These are phyloP conservation scores for Sesamia inferens DNA, from an alignment of 2,888 invertebrate species.

Conservation along the genomic window DNA sequence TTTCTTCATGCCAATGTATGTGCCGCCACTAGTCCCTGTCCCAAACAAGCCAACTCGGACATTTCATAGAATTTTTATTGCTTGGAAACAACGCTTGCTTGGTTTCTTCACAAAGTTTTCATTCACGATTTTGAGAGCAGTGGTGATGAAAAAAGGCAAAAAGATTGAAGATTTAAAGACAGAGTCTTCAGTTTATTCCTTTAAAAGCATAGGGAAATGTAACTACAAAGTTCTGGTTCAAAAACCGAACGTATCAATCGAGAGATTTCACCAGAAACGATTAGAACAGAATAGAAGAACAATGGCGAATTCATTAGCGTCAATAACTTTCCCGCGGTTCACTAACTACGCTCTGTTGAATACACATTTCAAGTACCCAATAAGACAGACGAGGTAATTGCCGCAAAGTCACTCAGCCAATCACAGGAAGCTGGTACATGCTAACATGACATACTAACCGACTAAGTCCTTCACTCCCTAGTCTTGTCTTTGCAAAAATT, in stretches of 20 bases:
- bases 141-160: too few species aligned
- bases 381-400: constrained; percentile 73
- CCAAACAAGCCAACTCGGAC: too few species aligned
- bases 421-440: constrained; percentile 65
- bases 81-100: too few species aligned
- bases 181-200: background rate
- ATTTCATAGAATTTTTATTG: too few species aligned
- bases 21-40: too few species aligned
- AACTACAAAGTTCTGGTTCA: constrained; percentile 20
- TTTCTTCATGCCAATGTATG: too few species aligned
- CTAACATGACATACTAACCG: constrained; percentile 80
- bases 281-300: constrained; percentile 63
- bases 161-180: background rate
- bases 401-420: constrained; percentile 65
- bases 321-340: constrained; percentile 77
- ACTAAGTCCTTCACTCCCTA: constrained; percentile 78
- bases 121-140: too few species aligned
- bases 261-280: constrained; percentile 50
- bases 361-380: constrained; percentile 59
- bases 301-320: constrained; percentile 67
- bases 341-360: constrained; percentile 67
- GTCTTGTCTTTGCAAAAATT: constrained; percentile 74
- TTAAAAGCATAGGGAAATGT: background rate
- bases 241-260: constrained; percentile 37
- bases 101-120: too few species aligned